Conservation (phyloP, 2,888 invertebrate species). For the Cetonia aurata region DNA sequence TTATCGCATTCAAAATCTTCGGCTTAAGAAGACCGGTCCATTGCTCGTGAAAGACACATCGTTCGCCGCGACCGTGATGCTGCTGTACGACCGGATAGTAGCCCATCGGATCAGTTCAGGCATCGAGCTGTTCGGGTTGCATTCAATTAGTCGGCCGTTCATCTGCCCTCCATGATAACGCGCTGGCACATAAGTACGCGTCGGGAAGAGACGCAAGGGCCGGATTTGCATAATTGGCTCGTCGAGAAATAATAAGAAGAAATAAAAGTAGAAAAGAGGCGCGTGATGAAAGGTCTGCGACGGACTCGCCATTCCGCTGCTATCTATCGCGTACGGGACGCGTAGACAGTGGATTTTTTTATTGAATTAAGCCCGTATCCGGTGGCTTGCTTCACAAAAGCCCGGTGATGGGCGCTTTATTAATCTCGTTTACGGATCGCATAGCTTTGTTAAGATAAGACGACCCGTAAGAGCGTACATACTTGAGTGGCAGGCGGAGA, state of each 20-base stretch:
- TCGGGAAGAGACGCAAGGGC: background rate
- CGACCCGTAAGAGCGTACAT: too few species aligned
- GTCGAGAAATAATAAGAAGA: constrained; percentile 17
- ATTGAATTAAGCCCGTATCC: constrained; percentile 38
- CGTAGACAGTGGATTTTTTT: constrained; percentile 17
- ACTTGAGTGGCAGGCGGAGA: too few species aligned
- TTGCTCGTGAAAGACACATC: constrained; percentile 14
- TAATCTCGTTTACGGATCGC: constrained; percentile 23
- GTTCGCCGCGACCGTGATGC: background rate
- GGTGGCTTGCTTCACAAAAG: constrained; percentile 9
- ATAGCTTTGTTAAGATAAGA: constrained; percentile 7
- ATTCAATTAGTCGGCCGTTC: constrained; percentile 33
- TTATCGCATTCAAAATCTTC: too few species aligned
- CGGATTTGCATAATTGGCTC: constrained; percentile 39
- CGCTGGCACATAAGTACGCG: too few species aligned
- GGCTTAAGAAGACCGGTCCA: too few species aligned
- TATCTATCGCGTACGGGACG: too few species aligned
- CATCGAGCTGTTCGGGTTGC: constrained; percentile 15
- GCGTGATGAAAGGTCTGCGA: constrained; percentile 25
- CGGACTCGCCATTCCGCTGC: background rate
- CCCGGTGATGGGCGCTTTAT: constrained; percentile 23
- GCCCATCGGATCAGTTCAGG: constrained; percentile 16
- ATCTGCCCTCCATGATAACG: background rate
- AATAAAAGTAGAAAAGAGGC: constrained; percentile 31
- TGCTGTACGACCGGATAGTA: constrained; percentile 22